phyloP scores from a whole-genome alignment of 2,888 invertebrate genomes.

The Hydrotaea diabolus region DNA sequence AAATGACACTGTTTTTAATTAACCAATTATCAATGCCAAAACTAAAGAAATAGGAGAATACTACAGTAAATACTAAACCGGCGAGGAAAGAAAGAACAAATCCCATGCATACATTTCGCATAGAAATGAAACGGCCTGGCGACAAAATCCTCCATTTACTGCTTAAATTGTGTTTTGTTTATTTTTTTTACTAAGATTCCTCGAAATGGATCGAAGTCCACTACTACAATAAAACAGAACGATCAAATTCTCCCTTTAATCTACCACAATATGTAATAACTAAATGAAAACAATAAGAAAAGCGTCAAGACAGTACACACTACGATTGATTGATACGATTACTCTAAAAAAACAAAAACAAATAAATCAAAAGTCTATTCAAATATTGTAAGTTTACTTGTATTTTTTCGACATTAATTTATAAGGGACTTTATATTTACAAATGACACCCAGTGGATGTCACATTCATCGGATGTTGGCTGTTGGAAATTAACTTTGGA shows the following conservation, averaged over 20 bases:
- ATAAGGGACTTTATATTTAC: too few relatives aligned
- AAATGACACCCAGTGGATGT: too few relatives aligned
- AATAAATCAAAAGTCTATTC: slow-evolving; percentile 22
- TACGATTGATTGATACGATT: slow-evolving; percentile 14
- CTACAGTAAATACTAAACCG: not conserved
- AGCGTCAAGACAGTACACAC: not conserved
- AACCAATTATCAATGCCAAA: slow-evolving; percentile 35
- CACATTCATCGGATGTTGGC: too few relatives aligned
- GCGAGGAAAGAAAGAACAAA: not conserved
- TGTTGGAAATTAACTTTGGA: too few relatives aligned
- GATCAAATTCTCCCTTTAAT: not conserved
- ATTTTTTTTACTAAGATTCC: slow-evolving; percentile 24
- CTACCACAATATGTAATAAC: slow-evolving; percentile 30
- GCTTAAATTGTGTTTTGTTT: slow-evolving; percentile 15
- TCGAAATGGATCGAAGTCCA: not conserved
- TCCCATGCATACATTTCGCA: not conserved
- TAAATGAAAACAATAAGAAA: slow-evolving; percentile 15
- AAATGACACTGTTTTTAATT: slow-evolving; percentile 32
- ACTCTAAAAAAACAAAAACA: slow-evolving; percentile 1
- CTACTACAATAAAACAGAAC: not conserved
- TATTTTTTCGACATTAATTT: too few relatives aligned
- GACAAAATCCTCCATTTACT: not conserved
- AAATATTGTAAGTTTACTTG: not conserved
- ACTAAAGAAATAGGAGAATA: not conserved
- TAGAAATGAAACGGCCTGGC: not conserved